Conservation (phyloP, 2,888 invertebrate genomes). For the Melanostoma mellinum region DNA sequence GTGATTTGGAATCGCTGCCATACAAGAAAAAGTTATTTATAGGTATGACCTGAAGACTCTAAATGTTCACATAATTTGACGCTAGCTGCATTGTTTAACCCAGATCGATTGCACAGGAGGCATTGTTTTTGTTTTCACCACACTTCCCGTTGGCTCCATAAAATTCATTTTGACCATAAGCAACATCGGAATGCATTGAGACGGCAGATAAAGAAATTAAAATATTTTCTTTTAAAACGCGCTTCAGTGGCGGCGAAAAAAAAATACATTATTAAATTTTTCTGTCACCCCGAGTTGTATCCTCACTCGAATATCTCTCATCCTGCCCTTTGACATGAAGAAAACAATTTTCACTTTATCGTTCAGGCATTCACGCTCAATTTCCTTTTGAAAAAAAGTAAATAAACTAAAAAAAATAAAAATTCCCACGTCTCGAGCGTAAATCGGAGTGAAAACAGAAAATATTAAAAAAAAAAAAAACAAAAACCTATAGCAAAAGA, state of each 20-base stretch:
- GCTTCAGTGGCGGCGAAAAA: not conserved
- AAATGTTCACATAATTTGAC: too few relatives aligned
- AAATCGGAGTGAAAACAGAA: slow-evolving; percentile 34
- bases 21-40: too few relatives aligned
- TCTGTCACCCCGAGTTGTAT: slow-evolving; percentile 55
- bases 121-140: too few relatives aligned
- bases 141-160: too few relatives aligned
- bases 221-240: slow-evolving; percentile 44
- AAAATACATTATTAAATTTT: slow-evolving; percentile 56
- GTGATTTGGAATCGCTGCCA: too few relatives aligned
- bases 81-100: too few relatives aligned
- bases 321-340: slow-evolving; percentile 47
- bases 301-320: slow-evolving; percentile 29
- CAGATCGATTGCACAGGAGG: too few relatives aligned
- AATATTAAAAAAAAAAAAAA: slow-evolving; percentile 1
- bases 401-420: slow-evolving; percentile 11
- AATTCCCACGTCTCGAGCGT: slow-evolving; percentile 51
- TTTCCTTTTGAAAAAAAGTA: slow-evolving; percentile 1
- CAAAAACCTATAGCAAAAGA: slow-evolving; percentile 25
- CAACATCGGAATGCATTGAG: not conserved
- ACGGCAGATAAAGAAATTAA: slow-evolving; percentile 47
- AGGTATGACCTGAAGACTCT: too few relatives aligned
- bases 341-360: slow-evolving; percentile 59
- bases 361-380: slow-evolving; percentile 46
- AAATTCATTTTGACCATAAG: too few relatives aligned